A percentile compares a stretch with the other conserved stretches of the same genome.
Evolutionary conservation across 2,113 vertebrate species (phyloP).

Genomic region (Heptranchias perlo): DNA sequence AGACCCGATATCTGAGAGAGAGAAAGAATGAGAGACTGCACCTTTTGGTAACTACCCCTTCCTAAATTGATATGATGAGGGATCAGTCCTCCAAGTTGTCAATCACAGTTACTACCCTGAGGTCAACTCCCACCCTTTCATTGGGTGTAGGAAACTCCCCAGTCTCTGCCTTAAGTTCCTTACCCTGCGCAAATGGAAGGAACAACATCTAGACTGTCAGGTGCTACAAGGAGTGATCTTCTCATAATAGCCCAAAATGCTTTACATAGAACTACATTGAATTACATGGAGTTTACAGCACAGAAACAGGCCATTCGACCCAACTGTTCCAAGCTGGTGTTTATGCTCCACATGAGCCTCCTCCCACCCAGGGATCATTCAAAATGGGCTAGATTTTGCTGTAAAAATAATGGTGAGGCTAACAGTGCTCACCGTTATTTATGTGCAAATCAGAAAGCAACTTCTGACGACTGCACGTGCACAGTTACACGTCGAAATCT

Average conservation of each 20-base stretch:
- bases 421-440: too few species aligned
- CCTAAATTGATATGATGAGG: background rate
- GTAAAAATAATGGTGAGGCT: too few species aligned
- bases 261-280: too few species aligned
- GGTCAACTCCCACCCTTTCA: background rate
- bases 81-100: background rate
- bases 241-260: background rate
- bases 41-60: background rate
- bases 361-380: too few species aligned
- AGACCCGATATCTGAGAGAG: background rate
- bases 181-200: background rate
- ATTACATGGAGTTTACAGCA: too few species aligned
- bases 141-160: background rate
- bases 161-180: background rate
- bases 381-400: too few species aligned
- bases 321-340: too few species aligned
- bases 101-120: background rate
- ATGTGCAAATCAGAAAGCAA: too few species aligned
- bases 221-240: background rate
- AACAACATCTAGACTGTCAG: background rate
- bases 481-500: too few species aligned
- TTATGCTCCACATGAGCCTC: too few species aligned
- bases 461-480: too few species aligned
- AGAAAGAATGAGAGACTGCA: background rate
- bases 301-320: too few species aligned